A percentile compares a stretch with the other conserved stretches of the same genome.
These are phyloP conservation scores for Netta rufina DNA, from an alignment of 2,797 vertebrate genomes.

Conservation along the genomic window DNA sequence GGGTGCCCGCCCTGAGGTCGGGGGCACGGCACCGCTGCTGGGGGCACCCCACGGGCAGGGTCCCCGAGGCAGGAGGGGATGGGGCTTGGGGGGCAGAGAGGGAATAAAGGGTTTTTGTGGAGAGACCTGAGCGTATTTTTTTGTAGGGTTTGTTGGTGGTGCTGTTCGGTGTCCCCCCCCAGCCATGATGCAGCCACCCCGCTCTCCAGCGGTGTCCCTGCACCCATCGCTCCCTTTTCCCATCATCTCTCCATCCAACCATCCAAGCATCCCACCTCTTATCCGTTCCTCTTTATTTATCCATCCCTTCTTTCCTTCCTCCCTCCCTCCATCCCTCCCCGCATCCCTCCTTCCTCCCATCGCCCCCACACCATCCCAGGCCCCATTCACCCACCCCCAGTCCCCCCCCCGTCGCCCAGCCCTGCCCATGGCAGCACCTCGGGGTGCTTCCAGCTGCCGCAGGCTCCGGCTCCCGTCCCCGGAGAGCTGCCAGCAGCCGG, in stretches of 20 bases:
- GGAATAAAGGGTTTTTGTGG: neutral
- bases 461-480: neutral
- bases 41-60: neutral
- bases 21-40: accelerated
- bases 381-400: neutral
- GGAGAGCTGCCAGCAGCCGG: neutral
- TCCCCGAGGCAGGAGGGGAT: neutral
- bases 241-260: neutral
- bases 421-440: neutral
- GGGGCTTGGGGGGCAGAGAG: too few relatives aligned
- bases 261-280: too few relatives aligned
- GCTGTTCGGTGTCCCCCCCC: neutral
- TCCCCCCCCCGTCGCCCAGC: neutral
- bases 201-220: neutral
- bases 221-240: too few relatives aligned
- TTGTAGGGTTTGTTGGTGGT: neutral
- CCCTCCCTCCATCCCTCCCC: neutral
- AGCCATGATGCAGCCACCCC: accelerated
- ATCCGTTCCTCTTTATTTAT: too few relatives aligned
- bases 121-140: neutral
- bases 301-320: accelerated
- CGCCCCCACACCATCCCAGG: neutral
- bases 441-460: neutral
- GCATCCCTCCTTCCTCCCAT: neutral
- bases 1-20: neutral